phyloP scores from a whole-genome alignment of 1,140 invertebrate species.

The Macrosteles quadrilineatus region DNA sequence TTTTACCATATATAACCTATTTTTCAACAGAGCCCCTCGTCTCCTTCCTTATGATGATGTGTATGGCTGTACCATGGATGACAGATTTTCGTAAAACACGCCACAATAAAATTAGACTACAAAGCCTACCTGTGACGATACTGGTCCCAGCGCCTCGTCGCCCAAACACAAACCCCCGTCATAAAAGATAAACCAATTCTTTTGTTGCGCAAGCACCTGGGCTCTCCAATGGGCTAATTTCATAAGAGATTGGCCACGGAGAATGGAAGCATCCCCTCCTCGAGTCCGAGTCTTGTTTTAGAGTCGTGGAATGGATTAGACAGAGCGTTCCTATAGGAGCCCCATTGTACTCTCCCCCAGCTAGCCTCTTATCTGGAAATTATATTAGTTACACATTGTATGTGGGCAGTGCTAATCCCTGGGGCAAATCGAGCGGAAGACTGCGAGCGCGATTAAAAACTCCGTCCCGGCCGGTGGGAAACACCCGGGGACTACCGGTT shows the following conservation, averaged over 20 bases:
- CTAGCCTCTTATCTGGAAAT: slow-evolving; percentile 5
- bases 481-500: background rate
- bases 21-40: too few species aligned
- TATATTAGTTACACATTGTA: slow-evolving; percentile 17
- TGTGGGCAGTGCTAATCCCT: background rate
- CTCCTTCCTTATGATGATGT: too few species aligned
- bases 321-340: background rate
- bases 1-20: too few species aligned
- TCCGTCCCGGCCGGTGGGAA: background rate
- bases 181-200: slow-evolving; percentile 10
- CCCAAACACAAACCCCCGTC: slow-evolving; percentile 13
- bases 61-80: too few species aligned
- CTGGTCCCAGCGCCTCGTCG: background rate
- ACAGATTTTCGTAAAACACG: too few species aligned
- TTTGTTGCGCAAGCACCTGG: slow-evolving; percentile 6
- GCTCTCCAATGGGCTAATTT: slow-evolving; percentile 3
- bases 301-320: slow-evolving; percentile 8
- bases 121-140: too few species aligned
- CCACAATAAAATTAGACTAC: too few species aligned
- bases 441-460: background rate
- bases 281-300: background rate
- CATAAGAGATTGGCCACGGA: slow-evolving; percentile 11
- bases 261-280: background rate
- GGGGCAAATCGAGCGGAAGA: slow-evolving; percentile 2
- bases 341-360: background rate